Base-by-base conservation (phyloP, 2,113 vertebrate genomes). In the Gavialis gangeticus region DNA sequence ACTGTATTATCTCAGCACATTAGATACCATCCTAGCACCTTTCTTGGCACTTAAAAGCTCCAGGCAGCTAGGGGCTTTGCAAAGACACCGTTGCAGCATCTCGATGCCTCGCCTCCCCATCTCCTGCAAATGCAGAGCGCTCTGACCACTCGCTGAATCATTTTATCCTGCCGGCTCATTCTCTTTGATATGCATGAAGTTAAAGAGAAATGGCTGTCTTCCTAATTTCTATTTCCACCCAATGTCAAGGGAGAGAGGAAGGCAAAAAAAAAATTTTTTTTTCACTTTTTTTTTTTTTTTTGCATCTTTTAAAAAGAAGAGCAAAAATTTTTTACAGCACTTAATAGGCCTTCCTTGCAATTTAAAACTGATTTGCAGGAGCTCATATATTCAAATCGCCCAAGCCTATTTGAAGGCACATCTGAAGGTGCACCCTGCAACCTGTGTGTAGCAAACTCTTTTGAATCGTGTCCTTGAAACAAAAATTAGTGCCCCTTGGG, bases 391-490 rank as follows among this genome's bases (percentile, higher is more conserved):
- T 98, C 98, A 98, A 98, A 98, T 98, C 88, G 97, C 97, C 94
- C 95, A 96, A 97, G 90, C 96, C 94, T 97, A 98, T 98, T 98
- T 98, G 98, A 98, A 98, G 98, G 91, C 95, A 97, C 98, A 97
- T 98, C 98, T 98, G 96, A 98, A 97, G 96, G 95, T 94, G 97
- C 96, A 98, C 98, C 97, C 97, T 98, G 97, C 97, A 98, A 98
- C 98, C 98, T 97, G 96, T 97, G 95, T 98, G 94, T 96, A 96
- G 98, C 97, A 97, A 97, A 96, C 95, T 96, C 97, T 98, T 98
- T 98, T 98, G 97, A 98, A 97, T 98, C 97, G 96, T 98, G 97
- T 98, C 98, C 98, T 98, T 98, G 98, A 98, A 98, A 98, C 97
- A 98, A 98, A 98, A 97, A 89, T 96, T 94, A 94, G 94, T 94